Evolutionary conservation across 2,797 vertebrate genomes (phyloP), one percentile per base, ranked within the genome.

Genomic region (Macropodus opercularis): DNA sequence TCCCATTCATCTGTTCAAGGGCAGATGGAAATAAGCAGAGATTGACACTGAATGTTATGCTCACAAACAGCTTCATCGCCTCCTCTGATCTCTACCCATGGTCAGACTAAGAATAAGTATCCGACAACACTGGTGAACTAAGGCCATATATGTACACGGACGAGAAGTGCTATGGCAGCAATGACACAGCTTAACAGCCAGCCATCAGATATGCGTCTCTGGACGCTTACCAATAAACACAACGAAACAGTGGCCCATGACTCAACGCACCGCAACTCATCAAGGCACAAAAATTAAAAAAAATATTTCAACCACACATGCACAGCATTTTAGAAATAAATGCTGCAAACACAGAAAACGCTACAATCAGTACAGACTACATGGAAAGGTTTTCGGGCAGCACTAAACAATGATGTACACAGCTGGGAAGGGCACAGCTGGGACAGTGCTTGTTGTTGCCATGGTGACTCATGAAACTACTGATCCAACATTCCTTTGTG

Each of bases 121-220:
- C 39, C 48, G 60, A 66, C 14, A 32, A 69, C 64, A 69, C 56
- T 7, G 27, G 57, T n/a, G 44, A 77, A 56, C 44, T 29, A 62
- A 77, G 43, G 57, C 81, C 86, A 83, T 89, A 82, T 84, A 85
- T 78, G 83, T 70, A 31, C 81, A 84, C 34, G 49, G 72, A 58
- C 26, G 14, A 58, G 60, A 74, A 53, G 35, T 29, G 49, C 58
- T 24, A 31, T 8, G n/a, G 62, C 48, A 62, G 38, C 32, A 50
- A 39, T 27, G 38, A 52, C 47, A 11, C 13, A 64, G 52, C 56
- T 72, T 41, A 31, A 65, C 18, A 47, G 42, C 21, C 50, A 36
- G 50, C 27, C 55, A 36, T 36, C 52, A 56, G 51, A 63, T 31
- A 12, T n/a, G 31, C 1, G 14, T 72, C 29, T 59, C 43, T 44